A percentile compares a stretch with the other conserved stretches of the same genome.
phyloP scores from a whole-genome alignment of 2,113 vertebrate species.

The Empidonax traillii region DNA sequence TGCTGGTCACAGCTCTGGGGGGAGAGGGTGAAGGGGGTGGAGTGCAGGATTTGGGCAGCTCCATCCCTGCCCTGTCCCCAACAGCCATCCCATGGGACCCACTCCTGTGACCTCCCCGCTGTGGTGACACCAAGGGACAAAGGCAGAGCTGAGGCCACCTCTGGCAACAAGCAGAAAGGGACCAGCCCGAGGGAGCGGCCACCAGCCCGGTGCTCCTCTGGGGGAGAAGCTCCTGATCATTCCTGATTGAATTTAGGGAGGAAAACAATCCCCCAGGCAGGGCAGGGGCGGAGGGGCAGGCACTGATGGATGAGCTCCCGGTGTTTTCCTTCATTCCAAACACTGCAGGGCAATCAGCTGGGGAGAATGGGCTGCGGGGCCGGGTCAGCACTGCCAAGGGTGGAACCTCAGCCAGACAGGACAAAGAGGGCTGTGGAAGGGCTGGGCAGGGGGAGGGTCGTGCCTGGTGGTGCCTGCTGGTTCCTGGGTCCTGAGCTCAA shows the following conservation, averaged over 20 bases:
- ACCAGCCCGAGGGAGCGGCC: background rate
- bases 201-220: accelerated
- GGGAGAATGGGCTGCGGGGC: background rate
- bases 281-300: background rate
- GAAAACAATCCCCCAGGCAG: background rate
- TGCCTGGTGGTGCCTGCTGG: too few species aligned
- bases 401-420: background rate
- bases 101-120: accelerated
- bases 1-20: background rate
- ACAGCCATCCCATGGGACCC: background rate
- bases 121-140: background rate
- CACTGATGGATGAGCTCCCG: background rate
- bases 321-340: background rate
- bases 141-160: background rate
- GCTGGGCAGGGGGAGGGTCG: too few species aligned
- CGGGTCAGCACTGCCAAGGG: background rate
- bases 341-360: background rate
- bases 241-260: background rate
- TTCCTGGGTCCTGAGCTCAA: background rate
- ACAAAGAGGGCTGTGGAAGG: too few species aligned
- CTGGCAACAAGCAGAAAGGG: background rate
- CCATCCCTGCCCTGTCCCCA: background rate
- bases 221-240: background rate
- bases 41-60: background rate
- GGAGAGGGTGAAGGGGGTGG: background rate